phyloP scores from a whole-genome alignment of 2,797 vertebrate species.

The Sarcoramphus papa region DNA sequence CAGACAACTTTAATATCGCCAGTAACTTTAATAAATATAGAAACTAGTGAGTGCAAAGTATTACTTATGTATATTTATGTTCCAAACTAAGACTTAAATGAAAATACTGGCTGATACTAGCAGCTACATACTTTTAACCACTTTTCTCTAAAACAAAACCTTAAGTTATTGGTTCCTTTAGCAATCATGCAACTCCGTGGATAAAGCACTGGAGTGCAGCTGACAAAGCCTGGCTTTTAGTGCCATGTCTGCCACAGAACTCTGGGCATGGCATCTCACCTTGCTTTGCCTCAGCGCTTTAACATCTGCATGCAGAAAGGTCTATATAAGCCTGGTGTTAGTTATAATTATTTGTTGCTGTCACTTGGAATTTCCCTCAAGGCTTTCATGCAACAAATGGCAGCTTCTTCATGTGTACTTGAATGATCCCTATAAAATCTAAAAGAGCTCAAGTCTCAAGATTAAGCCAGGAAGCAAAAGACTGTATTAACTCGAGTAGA shows the following conservation, averaged over 20 bases:
- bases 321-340: not conserved
- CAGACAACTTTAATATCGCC: not conserved
- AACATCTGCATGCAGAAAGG: not conserved
- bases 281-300: not conserved
- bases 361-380: not conserved
- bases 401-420: not conserved
- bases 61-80: not conserved
- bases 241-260: not conserved
- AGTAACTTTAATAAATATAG: not conserved
- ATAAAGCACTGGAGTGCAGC: not conserved
- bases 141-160: not conserved
- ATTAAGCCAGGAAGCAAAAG: not conserved
- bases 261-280: not conserved
- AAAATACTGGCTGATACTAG: not conserved
- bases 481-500: not conserved
- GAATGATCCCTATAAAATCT: not conserved
- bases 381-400: not conserved
- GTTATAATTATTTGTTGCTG: not conserved
- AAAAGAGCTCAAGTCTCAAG: not conserved
- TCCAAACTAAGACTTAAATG: not conserved
- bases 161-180: not conserved
- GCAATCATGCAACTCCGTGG: not conserved
- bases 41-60: not conserved
- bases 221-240: not conserved
- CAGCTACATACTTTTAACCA: not conserved